Percentiles rank a stretch among this genome's conserved stretches.
phyloP scores from a whole-genome alignment of 2,888 invertebrate species.

The Abrostola tripartita region DNA sequence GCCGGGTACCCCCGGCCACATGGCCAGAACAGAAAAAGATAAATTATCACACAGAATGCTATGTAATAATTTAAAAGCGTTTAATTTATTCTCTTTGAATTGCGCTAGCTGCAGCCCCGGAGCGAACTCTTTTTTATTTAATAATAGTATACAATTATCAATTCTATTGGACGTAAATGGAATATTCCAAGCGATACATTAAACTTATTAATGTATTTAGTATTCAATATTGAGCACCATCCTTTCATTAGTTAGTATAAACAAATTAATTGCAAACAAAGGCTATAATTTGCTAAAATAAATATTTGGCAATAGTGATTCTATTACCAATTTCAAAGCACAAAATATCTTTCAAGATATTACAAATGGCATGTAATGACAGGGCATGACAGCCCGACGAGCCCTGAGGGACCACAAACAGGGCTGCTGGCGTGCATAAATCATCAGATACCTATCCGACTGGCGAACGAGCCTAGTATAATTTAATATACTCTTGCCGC shows the following conservation, averaged over 20 bases:
- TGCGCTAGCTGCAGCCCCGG: constrained; percentile 44
- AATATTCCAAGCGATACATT: constrained; percentile 19
- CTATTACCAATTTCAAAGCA: constrained; percentile 18
- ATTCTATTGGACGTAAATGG: constrained; percentile 37
- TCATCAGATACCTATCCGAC: constrained; percentile 20
- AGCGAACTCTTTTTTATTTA: constrained; percentile 32
- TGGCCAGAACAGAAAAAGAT: constrained; percentile 57
- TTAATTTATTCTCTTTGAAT: constrained; percentile 65
- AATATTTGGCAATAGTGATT: constrained; percentile 6
- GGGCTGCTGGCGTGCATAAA: constrained; percentile 22
- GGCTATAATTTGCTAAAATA: constrained; percentile 18
- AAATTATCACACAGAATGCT: constrained; percentile 60
- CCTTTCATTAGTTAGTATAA: constrained; percentile 32
- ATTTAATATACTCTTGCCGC: constrained; percentile 1
- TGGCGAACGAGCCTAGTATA: neutral
- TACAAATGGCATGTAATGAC: constrained; percentile 31
- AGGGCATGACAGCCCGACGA: constrained; percentile 32
- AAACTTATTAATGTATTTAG: constrained; percentile 21
- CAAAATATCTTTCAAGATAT: constrained; percentile 20
- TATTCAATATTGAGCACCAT: constrained; percentile 29
- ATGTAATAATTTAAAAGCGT: constrained; percentile 64
- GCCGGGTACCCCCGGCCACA: constrained; percentile 29
- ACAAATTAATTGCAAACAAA: constrained; percentile 10
- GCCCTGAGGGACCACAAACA: constrained; percentile 17
- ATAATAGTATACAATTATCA: constrained; percentile 49